Base-by-base conservation (phyloP, 1,140 invertebrate genomes). In the Uloborus diversus region DNA sequence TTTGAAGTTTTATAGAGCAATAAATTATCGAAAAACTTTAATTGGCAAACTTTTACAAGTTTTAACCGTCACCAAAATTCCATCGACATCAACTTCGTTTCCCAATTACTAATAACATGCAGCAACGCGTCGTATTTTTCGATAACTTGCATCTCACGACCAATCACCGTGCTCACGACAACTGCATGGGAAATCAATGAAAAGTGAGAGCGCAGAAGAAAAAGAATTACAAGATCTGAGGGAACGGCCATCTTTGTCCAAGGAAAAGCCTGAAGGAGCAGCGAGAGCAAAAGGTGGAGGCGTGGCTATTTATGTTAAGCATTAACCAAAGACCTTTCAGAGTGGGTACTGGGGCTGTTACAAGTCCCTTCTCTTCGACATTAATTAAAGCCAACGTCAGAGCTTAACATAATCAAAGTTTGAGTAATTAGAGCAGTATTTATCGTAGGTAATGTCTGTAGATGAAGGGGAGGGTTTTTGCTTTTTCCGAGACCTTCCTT, bases 331-430 rank as follows among this genome's bases (percentile, higher is more conserved):
- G 69, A 73, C 56, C 66, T 69, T 33, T 30, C 9, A 69, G 66
- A 69, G 28, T 51, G 35, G 61, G 35, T 27, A 49, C 49, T 56
- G 25, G 69, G 69, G 69, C 33, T 30, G 53, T 66, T 33, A 30
- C 51, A 57, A 42, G 25, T 73, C 61, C 69, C 69, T 61, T 73
- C 42, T 37, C 30, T 75, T 42, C 57, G n/a, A 75, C 71, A 75
- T 75, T 75, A 75, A 75, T 75, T 75, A 75, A 75, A 75, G 71
- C 53, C 71, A 75, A 75, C 59, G 71, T 75, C 71, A 64, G 71
- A 59, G 71, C 71, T 75, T 75, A 75, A 75, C 71, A 75, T 75
- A 75, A 75, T 75, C 71, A 75, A 75, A 75, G 71, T 75, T 75
- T 75, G 57, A 75, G 71, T 53, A 75, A 75, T 75, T 75, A 75